Base-by-base conservation (phyloP, 2,113 vertebrate species). In the Speoplatyrhinus poulsoni region DNA sequence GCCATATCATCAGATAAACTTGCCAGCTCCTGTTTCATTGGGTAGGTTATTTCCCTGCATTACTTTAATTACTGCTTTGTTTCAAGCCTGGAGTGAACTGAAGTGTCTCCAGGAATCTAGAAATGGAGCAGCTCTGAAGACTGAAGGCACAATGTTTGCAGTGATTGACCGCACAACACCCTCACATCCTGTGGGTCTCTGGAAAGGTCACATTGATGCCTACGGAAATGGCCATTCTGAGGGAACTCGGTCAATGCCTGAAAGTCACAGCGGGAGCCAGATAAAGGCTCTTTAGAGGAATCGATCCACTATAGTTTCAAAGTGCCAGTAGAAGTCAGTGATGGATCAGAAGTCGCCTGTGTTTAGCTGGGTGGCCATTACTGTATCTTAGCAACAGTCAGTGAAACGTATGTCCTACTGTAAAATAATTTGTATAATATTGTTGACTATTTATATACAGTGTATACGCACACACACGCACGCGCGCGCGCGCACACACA, bases 181-280 rank as follows among this genome's bases (percentile, higher is more conserved):
- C 75, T 75, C 53, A 59, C 69, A 32, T 76, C 26, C 52, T 70
- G 49, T 0, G 33, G 74, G 69, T 65, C 36, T 73, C 32, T 61
- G 50, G 63, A 89, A 86, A 88, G 82, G 82, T 85, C 86, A 82
- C 60, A 19, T 61, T 54, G 60, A 65, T 57, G 48, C 84, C 72
- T 73, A 77, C 65, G 60, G 65, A 87, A 82, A 75, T 61, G 68
- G 56, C 71, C 49, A 52, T 75, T 85, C 73, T 73, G 65, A 33
- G 33, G 74, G 47, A 75, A 58, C 55, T 76, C 36, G 36, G 73
- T 75, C 46, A n/a, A 69, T 65, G 19, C 66, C 12, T 77, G 60
- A 48, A 10, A 59, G 65, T 79, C 80, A 68, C 83, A 76, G 81
- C 64, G 55, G 69, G 81, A 76, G 49, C 58, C 13, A 58, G 73